Evolutionary conservation across 2,797 vertebrate genomes (phyloP).

Genomic region (Ispidina lecontei): DNA sequence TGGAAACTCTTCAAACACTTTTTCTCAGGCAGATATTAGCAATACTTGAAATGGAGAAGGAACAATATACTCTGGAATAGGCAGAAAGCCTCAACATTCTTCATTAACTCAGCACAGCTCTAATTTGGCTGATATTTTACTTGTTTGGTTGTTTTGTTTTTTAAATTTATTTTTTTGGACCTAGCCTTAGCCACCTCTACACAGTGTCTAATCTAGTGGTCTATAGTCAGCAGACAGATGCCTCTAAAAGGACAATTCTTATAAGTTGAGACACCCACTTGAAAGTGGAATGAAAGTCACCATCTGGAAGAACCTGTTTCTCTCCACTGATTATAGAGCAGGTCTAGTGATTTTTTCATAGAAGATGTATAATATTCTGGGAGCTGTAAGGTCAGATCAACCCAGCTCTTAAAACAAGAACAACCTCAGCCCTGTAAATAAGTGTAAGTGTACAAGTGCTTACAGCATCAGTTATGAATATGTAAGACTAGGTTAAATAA

Average conservation of each 20-base stretch:
- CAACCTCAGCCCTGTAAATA: neutral
- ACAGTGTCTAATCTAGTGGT: neutral
- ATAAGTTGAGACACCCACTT: neutral
- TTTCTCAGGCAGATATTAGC: neutral
- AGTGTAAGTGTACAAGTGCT: neutral
- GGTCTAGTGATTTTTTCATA: neutral
- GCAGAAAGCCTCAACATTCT: neutral
- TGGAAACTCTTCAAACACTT: neutral
- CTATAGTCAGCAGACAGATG: neutral
- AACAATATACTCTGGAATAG: neutral
- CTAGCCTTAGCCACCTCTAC: neutral
- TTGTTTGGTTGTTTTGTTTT: no score
- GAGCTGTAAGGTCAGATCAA: neutral
- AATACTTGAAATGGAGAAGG: neutral
- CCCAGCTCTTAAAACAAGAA: neutral
- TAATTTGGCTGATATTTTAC: neutral
- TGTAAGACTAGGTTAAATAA: neutral
- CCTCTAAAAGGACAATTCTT: neutral
- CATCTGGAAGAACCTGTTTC: neutral
- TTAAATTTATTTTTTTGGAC: neutral
- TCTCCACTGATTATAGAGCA: neutral
- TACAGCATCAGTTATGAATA: neutral
- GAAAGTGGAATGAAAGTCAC: neutral
- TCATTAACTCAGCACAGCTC: neutral
- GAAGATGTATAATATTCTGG: neutral